phyloP scores from a whole-genome alignment of 2,797 vertebrate species.

The Astyanax mexicanus region DNA sequence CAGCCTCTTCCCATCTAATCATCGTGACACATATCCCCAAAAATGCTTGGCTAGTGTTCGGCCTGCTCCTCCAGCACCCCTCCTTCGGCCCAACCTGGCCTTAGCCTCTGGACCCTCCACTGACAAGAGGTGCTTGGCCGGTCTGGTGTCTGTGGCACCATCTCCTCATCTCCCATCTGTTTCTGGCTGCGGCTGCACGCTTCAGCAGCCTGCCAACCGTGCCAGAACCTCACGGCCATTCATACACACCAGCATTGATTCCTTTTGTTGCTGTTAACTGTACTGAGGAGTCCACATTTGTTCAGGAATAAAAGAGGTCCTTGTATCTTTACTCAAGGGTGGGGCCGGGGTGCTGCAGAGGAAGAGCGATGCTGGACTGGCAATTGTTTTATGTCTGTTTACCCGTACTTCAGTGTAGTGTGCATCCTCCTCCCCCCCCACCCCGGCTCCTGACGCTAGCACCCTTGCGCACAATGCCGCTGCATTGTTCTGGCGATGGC shows the following conservation, averaged over 20 bases:
- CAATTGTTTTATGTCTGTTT: constrained; percentile 54
- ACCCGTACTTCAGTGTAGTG: constrained; percentile 57
- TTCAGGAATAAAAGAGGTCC: constrained; percentile 65
- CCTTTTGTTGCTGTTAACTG: constrained; percentile 68
- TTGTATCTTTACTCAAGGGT: constrained; percentile 66
- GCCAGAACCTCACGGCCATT: constrained; percentile 73
- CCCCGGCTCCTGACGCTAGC: constrained; percentile 47
- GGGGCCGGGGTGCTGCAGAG: constrained; percentile 41
- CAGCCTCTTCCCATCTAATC: constrained; percentile 63
- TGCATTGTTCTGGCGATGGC: constrained; percentile 48
- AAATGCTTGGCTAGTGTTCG: constrained; percentile 66
- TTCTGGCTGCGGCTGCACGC: constrained; percentile 67
- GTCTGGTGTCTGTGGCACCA: constrained; percentile 63
- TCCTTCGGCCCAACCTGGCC: constrained; percentile 47
- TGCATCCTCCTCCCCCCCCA: constrained; percentile 44
- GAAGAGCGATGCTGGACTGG: constrained; percentile 48
- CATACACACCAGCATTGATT: constrained; percentile 61
- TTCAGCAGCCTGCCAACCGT: constrained; percentile 68
- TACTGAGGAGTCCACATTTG: constrained; percentile 67
- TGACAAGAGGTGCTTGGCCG: constrained; percentile 56
- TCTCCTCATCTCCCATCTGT: constrained; percentile 71
- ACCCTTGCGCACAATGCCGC: constrained; percentile 56
- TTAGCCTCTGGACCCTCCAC: constrained; percentile 45
- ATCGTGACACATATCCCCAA: constrained; percentile 75
- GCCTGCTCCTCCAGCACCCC: constrained; percentile 33